Base-by-base conservation (phyloP, 2,888 invertebrate genomes). In the Linnaemya vulpina region DNA sequence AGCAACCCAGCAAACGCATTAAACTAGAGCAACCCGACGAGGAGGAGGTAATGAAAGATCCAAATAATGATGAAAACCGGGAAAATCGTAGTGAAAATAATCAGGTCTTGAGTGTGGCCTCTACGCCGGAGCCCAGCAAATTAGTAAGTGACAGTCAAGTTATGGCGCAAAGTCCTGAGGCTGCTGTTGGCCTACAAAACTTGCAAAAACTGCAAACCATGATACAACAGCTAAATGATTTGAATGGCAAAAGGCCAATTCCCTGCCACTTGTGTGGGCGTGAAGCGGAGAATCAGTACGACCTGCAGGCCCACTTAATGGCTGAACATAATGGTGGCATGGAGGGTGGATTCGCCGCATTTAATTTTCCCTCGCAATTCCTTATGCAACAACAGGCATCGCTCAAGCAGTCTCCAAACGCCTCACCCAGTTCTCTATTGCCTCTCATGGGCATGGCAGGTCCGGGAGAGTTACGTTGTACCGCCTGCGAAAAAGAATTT, bases 191-290 rank as follows among this genome's bases (percentile, higher is more conserved):
- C 87, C 96, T 97, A 91, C 96, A 97, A 91, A 97, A 97, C 91
- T 93, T 98, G 15, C 96, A 97, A 87, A 97, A 97, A 91, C 92
- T 98, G 78, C 97, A 98, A 92, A 96, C 96, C 22, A 98, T 97
- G 97, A 96, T 97, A 89, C 94, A 96, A 89, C 98, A 96, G 92
- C 93, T 97, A 89, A 98, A 97, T 92, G 97, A 96, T 87, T 93
- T 97, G 63, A 96, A 96, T 87, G 95, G 94, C 0, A 93, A 93
- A 83, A 93, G 94, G 86, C 92, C 93, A 7, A 90, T 93, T 30
- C 93, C 93, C 25, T 97, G 97, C 90, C 94, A 94, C 77, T 92
- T 96, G 17, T 97, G 97, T 89, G 94, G 95, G 46, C 94, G 95
- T 86, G 96, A 96, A 87, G 94, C 95, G 89, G 96, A 96, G 86